Evolutionary conservation across 2,113 vertebrate species (phyloP).

Genomic region (Pogonocichla stellata): DNA sequence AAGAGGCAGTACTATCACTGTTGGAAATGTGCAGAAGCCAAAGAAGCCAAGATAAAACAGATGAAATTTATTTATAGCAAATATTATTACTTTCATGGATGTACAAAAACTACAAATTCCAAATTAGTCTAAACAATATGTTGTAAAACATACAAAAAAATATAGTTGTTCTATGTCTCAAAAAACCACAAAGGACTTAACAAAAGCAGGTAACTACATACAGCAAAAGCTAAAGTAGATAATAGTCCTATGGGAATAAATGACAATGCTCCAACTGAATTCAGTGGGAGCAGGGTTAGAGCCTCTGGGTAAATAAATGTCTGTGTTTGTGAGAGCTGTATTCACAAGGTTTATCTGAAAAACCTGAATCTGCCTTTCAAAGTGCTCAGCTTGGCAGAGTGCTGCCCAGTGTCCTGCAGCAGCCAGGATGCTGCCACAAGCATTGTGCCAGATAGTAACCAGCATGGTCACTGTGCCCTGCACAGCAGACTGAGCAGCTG

Average conservation of each 20-base stretch:
- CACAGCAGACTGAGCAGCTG: not conserved
- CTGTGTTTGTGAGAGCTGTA: not conserved
- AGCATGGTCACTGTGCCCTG: not conserved
- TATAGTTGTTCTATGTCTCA: not conserved
- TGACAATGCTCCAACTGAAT: not conserved
- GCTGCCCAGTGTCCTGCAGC: not conserved
- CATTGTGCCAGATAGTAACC: not conserved
- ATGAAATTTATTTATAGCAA: not conserved
- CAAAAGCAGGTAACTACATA: not conserved
- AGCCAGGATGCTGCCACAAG: not conserved
- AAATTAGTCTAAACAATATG: not conserved
- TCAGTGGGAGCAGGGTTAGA: not conserved
- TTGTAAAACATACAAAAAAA: not conserved
- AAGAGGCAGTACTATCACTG: not conserved
- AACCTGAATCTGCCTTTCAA: not conserved
- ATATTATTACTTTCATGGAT: not conserved
- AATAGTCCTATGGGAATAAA: not conserved
- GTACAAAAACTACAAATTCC: not conserved
- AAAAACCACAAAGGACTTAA: not conserved
- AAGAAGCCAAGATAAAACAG: constrained; percentile 12
- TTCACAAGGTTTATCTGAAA: not conserved
- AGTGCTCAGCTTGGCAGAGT: not conserved
- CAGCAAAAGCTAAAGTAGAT: not conserved
- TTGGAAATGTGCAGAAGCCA: not conserved
- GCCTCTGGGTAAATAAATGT: fast-evolving